Percentiles rank a stretch among this genome's conserved stretches.
Conservation (phyloP, 2,888 invertebrate genomes). For the Dromius quadrimaculatus region DNA sequence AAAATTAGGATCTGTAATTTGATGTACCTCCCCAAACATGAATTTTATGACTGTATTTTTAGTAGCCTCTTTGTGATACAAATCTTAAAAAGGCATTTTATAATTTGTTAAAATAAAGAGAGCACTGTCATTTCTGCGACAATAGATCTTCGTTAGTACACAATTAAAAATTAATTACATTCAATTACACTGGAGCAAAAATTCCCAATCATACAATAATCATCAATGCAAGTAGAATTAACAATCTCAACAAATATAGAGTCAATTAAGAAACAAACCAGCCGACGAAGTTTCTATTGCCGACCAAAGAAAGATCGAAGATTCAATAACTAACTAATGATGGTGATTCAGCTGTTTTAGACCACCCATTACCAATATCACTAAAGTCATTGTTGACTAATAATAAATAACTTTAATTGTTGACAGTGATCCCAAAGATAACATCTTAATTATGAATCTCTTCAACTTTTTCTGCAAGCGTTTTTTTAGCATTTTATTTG, state of each 20-base stretch:
- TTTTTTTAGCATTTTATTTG: no score
- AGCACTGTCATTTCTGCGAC: no score
- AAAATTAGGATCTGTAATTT: no score
- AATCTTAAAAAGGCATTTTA: no score
- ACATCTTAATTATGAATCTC: slow-evolving; percentile 64
- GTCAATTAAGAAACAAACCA: slow-evolving; percentile 10
- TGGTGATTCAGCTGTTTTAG: slow-evolving; percentile 53
- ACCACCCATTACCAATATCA: slow-evolving; percentile 68
- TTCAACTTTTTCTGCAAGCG: slow-evolving; percentile 42
- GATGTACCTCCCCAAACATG: no score
- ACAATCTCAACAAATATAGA: slow-evolving; percentile 2
- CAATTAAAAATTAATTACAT: slow-evolving; percentile 11
- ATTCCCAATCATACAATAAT: neutral
- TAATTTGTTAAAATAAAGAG: no score
- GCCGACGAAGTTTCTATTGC: no score
- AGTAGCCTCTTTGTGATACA: no score
- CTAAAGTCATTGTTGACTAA: slow-evolving; percentile 66
- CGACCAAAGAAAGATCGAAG: neutral
- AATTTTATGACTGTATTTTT: no score
- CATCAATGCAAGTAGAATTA: slow-evolving; percentile 9
- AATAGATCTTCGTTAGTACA: no score
- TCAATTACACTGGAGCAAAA: slow-evolving; percentile 6
- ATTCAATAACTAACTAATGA: slow-evolving; percentile 48
- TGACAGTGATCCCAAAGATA: slow-evolving; percentile 66
- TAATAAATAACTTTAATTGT: slow-evolving; percentile 69